These are phyloP conservation scores for Channallabes apus DNA, from an alignment of 2,797 vertebrate species.

Conservation along the genomic window DNA sequence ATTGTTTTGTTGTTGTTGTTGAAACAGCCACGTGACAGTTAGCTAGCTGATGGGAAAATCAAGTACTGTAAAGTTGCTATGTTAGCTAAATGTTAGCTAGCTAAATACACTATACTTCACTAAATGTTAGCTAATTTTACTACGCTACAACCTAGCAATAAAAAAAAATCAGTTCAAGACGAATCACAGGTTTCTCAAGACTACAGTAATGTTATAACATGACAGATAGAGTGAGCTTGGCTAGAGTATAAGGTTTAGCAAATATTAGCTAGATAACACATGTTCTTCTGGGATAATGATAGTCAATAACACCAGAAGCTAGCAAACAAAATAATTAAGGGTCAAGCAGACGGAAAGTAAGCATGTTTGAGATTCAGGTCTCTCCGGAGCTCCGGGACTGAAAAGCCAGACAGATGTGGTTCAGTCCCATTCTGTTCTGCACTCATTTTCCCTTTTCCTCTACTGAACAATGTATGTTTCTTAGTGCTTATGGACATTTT, in stretches of 20 bases:
- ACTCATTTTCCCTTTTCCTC: not conserved
- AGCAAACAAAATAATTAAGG: not conserved
- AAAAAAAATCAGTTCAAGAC: too few relatives aligned
- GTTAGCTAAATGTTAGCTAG: not conserved
- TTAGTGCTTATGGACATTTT: not conserved
- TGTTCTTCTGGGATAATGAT: not conserved
- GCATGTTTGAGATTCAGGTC: not conserved
- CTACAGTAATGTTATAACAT: not conserved
- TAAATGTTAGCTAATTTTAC: not conserved
- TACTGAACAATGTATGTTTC: not conserved
- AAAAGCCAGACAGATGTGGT: not conserved
- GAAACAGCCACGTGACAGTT: not conserved
- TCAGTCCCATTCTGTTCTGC: not conserved
- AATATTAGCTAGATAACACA: not conserved
- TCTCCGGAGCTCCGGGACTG: not conserved
- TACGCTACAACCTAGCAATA: not conserved
- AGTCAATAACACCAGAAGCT: not conserved
- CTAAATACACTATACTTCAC: not conserved
- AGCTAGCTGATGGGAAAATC: not conserved
- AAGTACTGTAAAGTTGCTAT: not conserved
- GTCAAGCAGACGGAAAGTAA: not conserved
- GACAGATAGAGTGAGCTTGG: not conserved
- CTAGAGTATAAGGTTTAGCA: not conserved
- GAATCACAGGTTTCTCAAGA: not conserved
- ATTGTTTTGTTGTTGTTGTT: too few relatives aligned